Base-by-base conservation (phyloP, 2,888 invertebrate genomes). In the Drosophila pseudotalamancana region DNA sequence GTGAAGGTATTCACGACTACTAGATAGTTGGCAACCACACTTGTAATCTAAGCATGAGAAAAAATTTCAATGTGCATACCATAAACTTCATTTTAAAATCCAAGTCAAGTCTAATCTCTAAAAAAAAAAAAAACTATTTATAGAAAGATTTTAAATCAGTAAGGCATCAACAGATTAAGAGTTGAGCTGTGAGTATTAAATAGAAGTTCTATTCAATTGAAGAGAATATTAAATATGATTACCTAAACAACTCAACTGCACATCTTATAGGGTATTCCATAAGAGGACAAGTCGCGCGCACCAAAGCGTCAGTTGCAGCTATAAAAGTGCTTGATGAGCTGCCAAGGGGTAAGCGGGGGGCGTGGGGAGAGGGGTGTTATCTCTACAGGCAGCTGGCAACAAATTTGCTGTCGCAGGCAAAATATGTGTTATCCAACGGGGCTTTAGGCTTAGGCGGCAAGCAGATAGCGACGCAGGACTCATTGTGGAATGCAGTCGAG, bases 381-480 rank as follows among this genome's bases (percentile, higher is more conserved):
- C 25, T 21, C 31, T 50, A 40, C 27, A 32, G 46, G 63, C 66
- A 66, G 56, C 35, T 40, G 37, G 83, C 72, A 68, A 83, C 74
- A 83, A 80, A 79, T 77, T 67, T 72, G 83, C 80, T 83, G 77
- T 59, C 65, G 61, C 79, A 53, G 39, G 62, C 65, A 31, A 80
- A 79, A 80, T 83, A 83, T 83, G 50, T 80, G 77, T 65, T 45
- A 55, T 63, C 21, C 42, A 60, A 18, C 25, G 6, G 16, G 71
- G 64, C 51, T 62, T 72, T 72, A 50, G 72, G 67, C 70, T 40
- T 37, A 49, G 55, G 14, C 40, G 12, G 8, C 46, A 31, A 46
- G 21, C 23, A 48, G 50, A 11, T 25, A 14, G 14, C n/a, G n/a
- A 51, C 12, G 16, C 19, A 18, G 46, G 16, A 34, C n/a, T n/a